These are phyloP conservation scores for Digitonthophagus gazella DNA, from an alignment of 2,888 invertebrate genomes.

Conservation along the genomic window DNA sequence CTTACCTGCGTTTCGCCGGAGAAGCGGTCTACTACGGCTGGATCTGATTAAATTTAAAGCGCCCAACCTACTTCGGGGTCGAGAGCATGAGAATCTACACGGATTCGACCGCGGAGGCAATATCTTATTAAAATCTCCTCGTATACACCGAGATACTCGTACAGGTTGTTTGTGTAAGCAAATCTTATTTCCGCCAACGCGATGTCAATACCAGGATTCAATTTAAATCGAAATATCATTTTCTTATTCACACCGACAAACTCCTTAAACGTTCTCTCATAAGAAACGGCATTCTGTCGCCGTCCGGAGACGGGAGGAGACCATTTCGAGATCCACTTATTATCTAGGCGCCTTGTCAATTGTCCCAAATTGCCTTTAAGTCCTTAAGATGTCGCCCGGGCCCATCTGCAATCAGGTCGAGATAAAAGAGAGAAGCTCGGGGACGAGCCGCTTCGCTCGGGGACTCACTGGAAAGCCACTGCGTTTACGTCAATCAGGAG, in stretches of 20 bases:
- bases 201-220: background rate
- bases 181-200: no score
- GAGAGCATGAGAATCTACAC: background rate
- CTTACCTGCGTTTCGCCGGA: background rate
- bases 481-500: background rate
- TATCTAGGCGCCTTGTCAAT: background rate
- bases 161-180: background rate
- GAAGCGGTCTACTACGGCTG: background rate
- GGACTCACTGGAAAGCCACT: background rate
- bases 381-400: background rate
- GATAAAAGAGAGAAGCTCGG: background rate
- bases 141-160: background rate
- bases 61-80: constrained; percentile 21
- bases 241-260: no score
- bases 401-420: background rate
- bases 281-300: background rate
- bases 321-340: background rate
- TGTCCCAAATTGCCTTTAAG: background rate
- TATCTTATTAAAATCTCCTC: background rate
- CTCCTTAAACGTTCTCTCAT: no score
- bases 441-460: background rate
- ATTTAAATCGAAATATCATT: no score
- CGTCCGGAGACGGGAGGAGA: background rate
- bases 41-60: constrained; percentile 28
- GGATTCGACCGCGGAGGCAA: background rate